Evolutionary conservation across 2,113 vertebrate species (phyloP).

Genomic region (Sprattus sprattus): DNA sequence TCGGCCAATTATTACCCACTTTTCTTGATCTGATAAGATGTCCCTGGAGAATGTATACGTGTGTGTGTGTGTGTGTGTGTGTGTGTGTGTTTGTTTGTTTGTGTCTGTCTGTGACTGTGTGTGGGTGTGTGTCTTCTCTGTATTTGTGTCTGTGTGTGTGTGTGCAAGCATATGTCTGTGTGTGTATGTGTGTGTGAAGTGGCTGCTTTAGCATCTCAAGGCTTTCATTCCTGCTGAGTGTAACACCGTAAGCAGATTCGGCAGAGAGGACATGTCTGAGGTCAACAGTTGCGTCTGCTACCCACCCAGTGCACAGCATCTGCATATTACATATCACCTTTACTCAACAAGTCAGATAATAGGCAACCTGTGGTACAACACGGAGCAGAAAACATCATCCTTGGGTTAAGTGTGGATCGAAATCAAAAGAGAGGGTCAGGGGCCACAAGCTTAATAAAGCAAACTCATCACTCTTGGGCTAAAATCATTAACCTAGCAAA

Average conservation of each 20-base stretch:
- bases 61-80: slow-evolving; percentile 17
- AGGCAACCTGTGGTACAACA: background rate
- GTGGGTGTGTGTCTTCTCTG: background rate
- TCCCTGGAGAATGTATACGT: background rate
- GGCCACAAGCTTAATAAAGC: too few relatives aligned
- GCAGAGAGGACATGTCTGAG: background rate
- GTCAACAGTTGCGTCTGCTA: background rate
- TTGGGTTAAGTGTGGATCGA: background rate
- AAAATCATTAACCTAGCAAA: background rate
- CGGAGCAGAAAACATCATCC: background rate
- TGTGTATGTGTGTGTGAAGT: background rate
- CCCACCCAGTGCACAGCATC: background rate
- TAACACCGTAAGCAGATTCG: background rate
- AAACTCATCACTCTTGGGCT: too few relatives aligned
- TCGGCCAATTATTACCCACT: background rate
- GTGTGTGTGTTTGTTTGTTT: background rate
- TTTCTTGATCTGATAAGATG: background rate
- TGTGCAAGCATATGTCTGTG: background rate
- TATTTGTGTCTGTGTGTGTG: background rate
- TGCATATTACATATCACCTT: background rate
- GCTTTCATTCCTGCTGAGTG: slow-evolving; percentile 8
- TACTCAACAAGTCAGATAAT: background rate
- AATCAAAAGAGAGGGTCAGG: background rate
- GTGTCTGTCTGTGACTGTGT: background rate
- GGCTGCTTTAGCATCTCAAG: background rate